Evolutionary conservation across 1,140 invertebrate genomes (phyloP), one percentile per base, ranked within the genome.

Genomic region (Ooceraea biroi): DNA sequence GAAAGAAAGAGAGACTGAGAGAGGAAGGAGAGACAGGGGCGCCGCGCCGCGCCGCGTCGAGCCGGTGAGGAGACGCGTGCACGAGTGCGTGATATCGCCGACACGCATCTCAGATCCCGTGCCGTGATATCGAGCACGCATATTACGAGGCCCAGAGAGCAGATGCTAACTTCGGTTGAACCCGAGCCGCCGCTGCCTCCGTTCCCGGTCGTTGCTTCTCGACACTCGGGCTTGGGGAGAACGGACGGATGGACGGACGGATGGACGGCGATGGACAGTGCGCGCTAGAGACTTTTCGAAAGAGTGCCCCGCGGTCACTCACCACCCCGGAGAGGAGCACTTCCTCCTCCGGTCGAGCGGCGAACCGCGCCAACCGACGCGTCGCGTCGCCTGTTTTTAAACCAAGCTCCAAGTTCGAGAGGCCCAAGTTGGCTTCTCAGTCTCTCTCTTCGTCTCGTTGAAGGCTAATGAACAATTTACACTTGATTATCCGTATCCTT

Each of bases 51-150:
- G 63, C 61, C 30, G 61, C 36, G 36, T 50, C 63, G 69, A 63
- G 50, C 55, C 80, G 80, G 84, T 46, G 52, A 72, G 72, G 60
- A 83, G 83, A 87, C 87, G 87, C 87, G 87, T 88, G 87, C 87
- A 93, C 85, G 91, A 93, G 92, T 93, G 93, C 92, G 92, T 93
- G 92, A 93, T 94, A 94, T 94, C 94, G 86, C 85, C 89, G 82
- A 87, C 89, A 92, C 91, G 89, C 88, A 94, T 94, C 93, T 94
- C 14, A 92, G 93, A 94, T 94, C 89, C 78, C 61, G 85, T 12
- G 80, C 22, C 72, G 85, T 82, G 93, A 94, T 94, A 94, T 93
- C 89, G 89, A 88, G 90, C 90, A 93, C 92, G 91, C 92, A 92
- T 93, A 93, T 93, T 92, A 93, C 90, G 88, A 90, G 91, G 87